Conservation (phyloP, 2,888 invertebrate genomes). For the Tenthredo scrophulariae region DNA sequence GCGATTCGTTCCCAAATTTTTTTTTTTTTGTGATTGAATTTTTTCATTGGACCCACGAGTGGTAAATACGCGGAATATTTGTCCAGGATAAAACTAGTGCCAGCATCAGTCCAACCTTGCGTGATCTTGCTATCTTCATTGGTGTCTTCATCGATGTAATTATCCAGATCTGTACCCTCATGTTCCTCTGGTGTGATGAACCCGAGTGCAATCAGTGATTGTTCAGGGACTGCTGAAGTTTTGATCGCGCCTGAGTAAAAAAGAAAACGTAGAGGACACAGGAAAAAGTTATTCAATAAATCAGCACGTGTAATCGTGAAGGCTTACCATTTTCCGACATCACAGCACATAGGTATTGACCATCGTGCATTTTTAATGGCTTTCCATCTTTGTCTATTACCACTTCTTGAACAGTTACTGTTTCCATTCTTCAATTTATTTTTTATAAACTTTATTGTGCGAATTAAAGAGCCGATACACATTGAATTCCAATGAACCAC, state of each 20-base stretch:
- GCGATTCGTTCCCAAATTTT: neutral
- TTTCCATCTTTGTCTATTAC: neutral
- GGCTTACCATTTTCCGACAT: neutral
- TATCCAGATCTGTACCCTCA: neutral
- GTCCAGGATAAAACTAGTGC: neutral
- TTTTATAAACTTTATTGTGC: too few species aligned
- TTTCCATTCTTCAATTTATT: neutral
- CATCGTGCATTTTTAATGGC: too few species aligned
- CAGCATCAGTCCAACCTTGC: neutral
- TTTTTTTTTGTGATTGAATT: conserved; percentile 1
- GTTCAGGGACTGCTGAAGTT: neutral
- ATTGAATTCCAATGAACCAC: too few species aligned
- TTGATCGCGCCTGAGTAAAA: neutral
- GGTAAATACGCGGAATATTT: neutral
- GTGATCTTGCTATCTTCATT: too few species aligned
- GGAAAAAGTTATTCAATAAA: neutral
- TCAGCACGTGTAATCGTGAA: neutral
- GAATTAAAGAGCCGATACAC: neutral
- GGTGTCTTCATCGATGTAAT: too few species aligned
- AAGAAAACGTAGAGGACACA: neutral
- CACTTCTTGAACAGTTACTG: neutral
- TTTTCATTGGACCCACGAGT: neutral
- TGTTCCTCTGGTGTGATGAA: neutral
- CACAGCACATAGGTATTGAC: too few species aligned
- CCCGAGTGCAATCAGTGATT: too few species aligned